phyloP scores from a whole-genome alignment of 2,888 invertebrate species.

The Cosmorhoe ocellata region DNA sequence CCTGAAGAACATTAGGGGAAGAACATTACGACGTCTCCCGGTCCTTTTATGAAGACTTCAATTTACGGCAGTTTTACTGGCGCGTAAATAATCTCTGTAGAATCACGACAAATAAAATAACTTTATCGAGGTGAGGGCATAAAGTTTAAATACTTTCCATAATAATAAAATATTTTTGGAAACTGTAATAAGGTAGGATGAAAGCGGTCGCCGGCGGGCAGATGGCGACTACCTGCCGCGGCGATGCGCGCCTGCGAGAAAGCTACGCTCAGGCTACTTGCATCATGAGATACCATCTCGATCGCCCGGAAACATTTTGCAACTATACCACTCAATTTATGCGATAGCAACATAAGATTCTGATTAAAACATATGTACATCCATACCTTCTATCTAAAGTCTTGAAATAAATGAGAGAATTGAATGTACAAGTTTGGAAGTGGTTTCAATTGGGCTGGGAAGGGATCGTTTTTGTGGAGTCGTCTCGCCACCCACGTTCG shows the following conservation, averaged over 20 bases:
- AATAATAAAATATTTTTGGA: slow-evolving; percentile 78
- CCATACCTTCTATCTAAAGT: slow-evolving; percentile 18
- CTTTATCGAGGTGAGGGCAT: slow-evolving; percentile 69
- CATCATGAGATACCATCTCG: slow-evolving; percentile 49
- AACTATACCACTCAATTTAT: slow-evolving; percentile 46
- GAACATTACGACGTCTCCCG: slow-evolving; percentile 56
- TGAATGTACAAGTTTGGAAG: slow-evolving; percentile 39
- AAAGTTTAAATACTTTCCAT: slow-evolving; percentile 75
- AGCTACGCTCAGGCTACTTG: slow-evolving; percentile 49
- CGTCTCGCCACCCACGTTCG: slow-evolving; percentile 73
- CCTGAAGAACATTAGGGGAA: slow-evolving; percentile 62
- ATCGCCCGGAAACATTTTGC: slow-evolving; percentile 53
- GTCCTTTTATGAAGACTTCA: slow-evolving; percentile 72
- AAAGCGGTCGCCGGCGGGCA: slow-evolving; percentile 76
- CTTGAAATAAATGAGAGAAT: slow-evolving; percentile 26
- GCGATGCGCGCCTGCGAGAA: slow-evolving; percentile 50
- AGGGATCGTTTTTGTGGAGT: slow-evolving; percentile 65
- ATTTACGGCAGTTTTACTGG: slow-evolving; percentile 76
- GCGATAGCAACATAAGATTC: slow-evolving; percentile 36
- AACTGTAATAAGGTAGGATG: slow-evolving; percentile 73
- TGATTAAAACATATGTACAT: slow-evolving; percentile 13
- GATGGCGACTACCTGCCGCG: slow-evolving; percentile 71
- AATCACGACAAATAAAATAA: slow-evolving; percentile 72
- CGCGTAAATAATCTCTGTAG: slow-evolving; percentile 70
- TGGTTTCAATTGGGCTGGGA: slow-evolving; percentile 42